Evolutionary conservation across 2,797 vertebrate genomes (phyloP).

Genomic region (Hephaestus fuliginosus): DNA sequence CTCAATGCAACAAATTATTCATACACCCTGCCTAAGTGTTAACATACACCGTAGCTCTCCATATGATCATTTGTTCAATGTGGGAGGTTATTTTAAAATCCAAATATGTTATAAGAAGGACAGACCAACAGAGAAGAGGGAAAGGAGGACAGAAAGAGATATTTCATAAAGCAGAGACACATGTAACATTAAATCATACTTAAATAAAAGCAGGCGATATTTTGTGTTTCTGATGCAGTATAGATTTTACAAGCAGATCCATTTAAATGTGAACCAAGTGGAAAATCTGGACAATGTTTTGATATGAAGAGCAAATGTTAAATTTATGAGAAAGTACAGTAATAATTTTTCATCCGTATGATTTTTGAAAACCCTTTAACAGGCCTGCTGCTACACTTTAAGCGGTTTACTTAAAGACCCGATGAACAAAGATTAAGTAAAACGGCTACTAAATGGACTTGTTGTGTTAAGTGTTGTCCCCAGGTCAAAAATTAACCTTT

Average conservation of each 20-base stretch:
- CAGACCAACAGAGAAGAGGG: not conserved
- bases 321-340: not conserved
- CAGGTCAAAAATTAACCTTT: not conserved
- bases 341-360: not conserved
- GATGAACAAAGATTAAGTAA: no score
- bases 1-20: slow-evolving; percentile 72
- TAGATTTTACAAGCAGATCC: not conserved
- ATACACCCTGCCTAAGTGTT: slow-evolving; percentile 39
- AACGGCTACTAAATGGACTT: no score
- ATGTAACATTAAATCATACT: not conserved
- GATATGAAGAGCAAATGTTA: not conserved
- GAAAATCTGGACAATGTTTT: not conserved
- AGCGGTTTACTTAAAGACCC: no score
- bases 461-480: no score
- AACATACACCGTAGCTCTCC: slow-evolving; percentile 20
- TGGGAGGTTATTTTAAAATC: not conserved
- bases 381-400: not conserved
- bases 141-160: not conserved
- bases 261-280: not conserved
- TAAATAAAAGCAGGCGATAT: no score
- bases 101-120: not conserved
- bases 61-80: not conserved
- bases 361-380: not conserved
- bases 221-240: not conserved
- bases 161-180: not conserved